Conservation (phyloP, 2,797 vertebrate genomes). For the Pseudotriccus pelzelni region DNA sequence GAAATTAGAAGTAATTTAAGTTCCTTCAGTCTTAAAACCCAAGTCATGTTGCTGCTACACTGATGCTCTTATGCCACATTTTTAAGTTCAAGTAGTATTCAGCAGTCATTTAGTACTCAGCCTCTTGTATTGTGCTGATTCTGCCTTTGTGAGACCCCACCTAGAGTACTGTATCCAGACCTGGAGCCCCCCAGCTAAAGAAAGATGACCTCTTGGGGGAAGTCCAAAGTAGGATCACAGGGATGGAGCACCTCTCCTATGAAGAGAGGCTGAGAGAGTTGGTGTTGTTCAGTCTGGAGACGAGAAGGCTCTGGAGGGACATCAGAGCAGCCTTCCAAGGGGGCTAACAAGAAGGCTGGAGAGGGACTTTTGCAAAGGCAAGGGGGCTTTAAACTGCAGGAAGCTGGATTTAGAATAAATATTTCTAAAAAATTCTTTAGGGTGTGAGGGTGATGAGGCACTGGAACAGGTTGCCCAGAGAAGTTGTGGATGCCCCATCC, state of each 20-base stretch:
- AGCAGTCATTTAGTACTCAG: background rate
- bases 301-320: background rate
- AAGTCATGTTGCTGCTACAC: background rate
- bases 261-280: background rate
- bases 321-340: background rate
- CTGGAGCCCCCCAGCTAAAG: accelerated
- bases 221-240: background rate
- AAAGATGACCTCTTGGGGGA: background rate
- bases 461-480: background rate
- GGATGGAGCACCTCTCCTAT: background rate
- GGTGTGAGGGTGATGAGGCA: accelerated
- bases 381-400: background rate
- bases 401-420: background rate
- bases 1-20: background rate
- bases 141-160: background rate
- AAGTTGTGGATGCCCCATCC: background rate
- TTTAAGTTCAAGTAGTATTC: background rate
- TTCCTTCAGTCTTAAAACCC: background rate
- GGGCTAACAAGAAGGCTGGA: background rate
- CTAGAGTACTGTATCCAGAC: accelerated
- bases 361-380: background rate
- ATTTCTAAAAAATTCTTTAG: background rate
- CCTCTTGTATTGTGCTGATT: background rate
- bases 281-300: background rate
- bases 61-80: background rate